These are phyloP conservation scores for Empis stercorea DNA, from an alignment of 2,888 invertebrate genomes.

Conservation along the genomic window DNA sequence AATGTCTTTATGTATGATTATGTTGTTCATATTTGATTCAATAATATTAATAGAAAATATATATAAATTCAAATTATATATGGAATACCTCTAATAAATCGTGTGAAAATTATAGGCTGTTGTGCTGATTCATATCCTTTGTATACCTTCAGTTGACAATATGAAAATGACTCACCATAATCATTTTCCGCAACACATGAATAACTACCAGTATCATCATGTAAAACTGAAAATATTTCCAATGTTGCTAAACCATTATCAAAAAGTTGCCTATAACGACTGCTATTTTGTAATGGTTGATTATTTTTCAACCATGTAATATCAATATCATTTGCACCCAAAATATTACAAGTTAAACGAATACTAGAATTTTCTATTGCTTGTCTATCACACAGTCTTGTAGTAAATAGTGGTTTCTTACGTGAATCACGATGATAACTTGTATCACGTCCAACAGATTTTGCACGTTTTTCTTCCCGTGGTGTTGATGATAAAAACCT, in stretches of 20 bases:
- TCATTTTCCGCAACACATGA: slow-evolving; percentile 64
- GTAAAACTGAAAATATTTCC: slow-evolving; percentile 54
- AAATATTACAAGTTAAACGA: slow-evolving; percentile 61
- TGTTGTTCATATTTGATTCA: too few species aligned
- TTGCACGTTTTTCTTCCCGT: slow-evolving; percentile 8
- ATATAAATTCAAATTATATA: background rate
- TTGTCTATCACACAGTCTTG: slow-evolving; percentile 60
- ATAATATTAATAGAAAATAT: too few species aligned
- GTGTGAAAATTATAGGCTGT: slow-evolving; percentile 58
- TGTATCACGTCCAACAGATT: background rate
- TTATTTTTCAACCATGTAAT: slow-evolving; percentile 68
- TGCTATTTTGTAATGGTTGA: slow-evolving; percentile 39
- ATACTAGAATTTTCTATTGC: slow-evolving; percentile 61
- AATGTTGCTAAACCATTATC: slow-evolving; percentile 57
- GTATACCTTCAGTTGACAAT: slow-evolving; percentile 61
- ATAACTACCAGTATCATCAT: slow-evolving; percentile 65
- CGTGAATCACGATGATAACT: slow-evolving; percentile 37
- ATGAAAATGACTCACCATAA: slow-evolving; percentile 55
- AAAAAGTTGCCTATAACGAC: slow-evolving; percentile 45
- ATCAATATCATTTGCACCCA: slow-evolving; percentile 47
- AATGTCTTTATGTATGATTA: too few species aligned
- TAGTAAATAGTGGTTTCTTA: slow-evolving; percentile 63
- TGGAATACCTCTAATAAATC: slow-evolving; percentile 53
- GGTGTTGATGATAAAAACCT: slow-evolving; percentile 4
- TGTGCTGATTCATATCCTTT: slow-evolving; percentile 58